Conservation (phyloP, 2,888 invertebrate species). For the Xanthorhoe spadicearia region DNA sequence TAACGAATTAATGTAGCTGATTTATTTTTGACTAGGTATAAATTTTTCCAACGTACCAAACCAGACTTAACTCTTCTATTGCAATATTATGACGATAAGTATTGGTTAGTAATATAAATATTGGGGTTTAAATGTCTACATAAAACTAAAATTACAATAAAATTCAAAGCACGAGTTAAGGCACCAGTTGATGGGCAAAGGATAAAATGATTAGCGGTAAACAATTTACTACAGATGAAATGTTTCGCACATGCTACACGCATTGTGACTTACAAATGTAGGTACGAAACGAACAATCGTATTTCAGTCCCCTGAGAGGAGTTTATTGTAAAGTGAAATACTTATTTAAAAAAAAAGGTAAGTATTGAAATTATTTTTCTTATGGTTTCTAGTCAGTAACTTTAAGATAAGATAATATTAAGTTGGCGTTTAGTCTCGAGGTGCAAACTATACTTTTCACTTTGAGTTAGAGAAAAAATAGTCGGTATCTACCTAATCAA, state of each 20-base stretch:
- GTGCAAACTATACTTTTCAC: too few relatives aligned
- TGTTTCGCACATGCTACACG: conserved; percentile 44
- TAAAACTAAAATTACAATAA: conserved; percentile 48
- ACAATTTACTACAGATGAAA: conserved; percentile 45
- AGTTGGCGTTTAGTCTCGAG: too few relatives aligned
- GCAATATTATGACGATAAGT: conserved; percentile 39
- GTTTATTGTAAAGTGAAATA: neutral
- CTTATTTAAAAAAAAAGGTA: neutral
- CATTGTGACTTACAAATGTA: conserved; percentile 33
- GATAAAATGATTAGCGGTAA: conserved; percentile 44
- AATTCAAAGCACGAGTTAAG: conserved; percentile 53
- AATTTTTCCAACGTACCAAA: too few relatives aligned
- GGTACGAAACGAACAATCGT: neutral
- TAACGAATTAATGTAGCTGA: too few relatives aligned
- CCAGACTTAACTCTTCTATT: conserved; percentile 22
- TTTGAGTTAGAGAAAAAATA: too few relatives aligned
- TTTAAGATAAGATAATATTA: too few relatives aligned
- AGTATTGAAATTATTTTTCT: too few relatives aligned
- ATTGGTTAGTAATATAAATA: too few relatives aligned
- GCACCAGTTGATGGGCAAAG: conserved; percentile 53
- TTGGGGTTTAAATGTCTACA: conserved; percentile 39
- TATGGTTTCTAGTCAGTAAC: too few relatives aligned
- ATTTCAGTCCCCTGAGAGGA: neutral
- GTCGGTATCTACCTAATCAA: too few relatives aligned
- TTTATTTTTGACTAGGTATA: neutral